phyloP scores from a whole-genome alignment of 2,888 invertebrate genomes.

The Polydrusus pterygomalis region DNA sequence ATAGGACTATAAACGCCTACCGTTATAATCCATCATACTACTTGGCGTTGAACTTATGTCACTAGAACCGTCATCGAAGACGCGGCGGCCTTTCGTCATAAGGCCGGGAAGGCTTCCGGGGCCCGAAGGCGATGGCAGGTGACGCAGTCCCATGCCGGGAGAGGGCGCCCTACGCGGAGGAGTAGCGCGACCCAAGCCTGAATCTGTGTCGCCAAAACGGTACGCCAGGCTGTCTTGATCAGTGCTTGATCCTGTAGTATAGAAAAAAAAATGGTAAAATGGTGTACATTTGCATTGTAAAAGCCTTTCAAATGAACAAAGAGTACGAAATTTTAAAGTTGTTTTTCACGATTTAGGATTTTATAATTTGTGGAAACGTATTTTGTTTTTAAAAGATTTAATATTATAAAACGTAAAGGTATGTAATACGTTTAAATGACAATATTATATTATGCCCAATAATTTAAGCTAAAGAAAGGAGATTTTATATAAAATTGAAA shows the following conservation, averaged over 20 bases:
- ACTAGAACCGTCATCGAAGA: slow-evolving; percentile 86
- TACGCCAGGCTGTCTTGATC: slow-evolving; percentile 76
- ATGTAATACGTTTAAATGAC: no score
- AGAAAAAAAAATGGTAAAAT: slow-evolving; percentile 42
- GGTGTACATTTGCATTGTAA: no score
- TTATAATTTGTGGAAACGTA: no score
- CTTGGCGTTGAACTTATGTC: slow-evolving; percentile 78
- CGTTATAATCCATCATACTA: slow-evolving; percentile 91
- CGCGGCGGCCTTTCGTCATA: slow-evolving; percentile 79
- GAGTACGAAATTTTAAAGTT: neutral
- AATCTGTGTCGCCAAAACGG: slow-evolving; percentile 83
- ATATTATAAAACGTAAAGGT: no score
- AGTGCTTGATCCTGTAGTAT: slow-evolving; percentile 75
- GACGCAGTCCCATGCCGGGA: slow-evolving; percentile 85
- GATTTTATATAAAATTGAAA: no score
- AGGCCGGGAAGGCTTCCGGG: slow-evolving; percentile 87
- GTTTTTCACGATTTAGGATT: neutral
- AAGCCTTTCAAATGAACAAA: neutral
- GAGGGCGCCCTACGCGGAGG: slow-evolving; percentile 91
- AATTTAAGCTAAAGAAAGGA: no score
- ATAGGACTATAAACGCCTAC: slow-evolving; percentile 73
- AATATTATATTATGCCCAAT: no score
- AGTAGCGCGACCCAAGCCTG: slow-evolving; percentile 90
- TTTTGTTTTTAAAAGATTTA: no score
- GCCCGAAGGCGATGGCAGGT: slow-evolving; percentile 89